Evolutionary conservation across 2,113 vertebrate species (phyloP), one percentile per base, ranked within the genome.

Genomic region (Noctilio leporinus): DNA sequence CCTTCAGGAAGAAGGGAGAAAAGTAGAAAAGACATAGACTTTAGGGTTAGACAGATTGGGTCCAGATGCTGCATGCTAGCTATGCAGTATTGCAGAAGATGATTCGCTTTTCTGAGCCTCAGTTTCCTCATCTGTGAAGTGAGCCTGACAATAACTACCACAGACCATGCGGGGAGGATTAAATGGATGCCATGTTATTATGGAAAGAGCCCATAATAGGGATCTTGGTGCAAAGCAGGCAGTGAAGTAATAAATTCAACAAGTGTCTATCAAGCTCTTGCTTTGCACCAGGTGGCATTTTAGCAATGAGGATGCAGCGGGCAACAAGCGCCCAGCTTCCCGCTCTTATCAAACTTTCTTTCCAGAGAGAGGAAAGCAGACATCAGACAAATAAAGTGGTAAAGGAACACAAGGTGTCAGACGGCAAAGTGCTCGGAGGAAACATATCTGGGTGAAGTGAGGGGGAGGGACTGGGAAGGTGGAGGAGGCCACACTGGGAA

Each of bases 401-500:
- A 38, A 81, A 57, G 45, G 45, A 67, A 20, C 9, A 51, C n/a
- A 43, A 30, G 19, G 51, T 28, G 69, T 72, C 20, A 64, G 53
- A 59, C 4, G 69, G n/a, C 38, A 9, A 51, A 33, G 14, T 28
- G 26, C 6, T 47, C 62, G 59, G 26, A 59, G 78, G 47, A 26
- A 73, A 26, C 30, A 11, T 35, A 4, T 28, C 14, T 14, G 24
- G 49, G 69, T 1, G 64, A 80, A 28, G 57, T 33, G 45, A 40
- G 0, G 2, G 26, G 38, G 26, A 35, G 26, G 24, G 24, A 33
- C 0, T 3, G 17, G 30, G 33, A 51, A 73, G 47, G 4, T 3
- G 3, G 40, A 12, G 53, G 28, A 20, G 10, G 69, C 7, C 7
- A 28, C 14, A n/a, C 11, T 10, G 26, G 28, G 70, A 38, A 47